Conservation (phyloP, 2,888 invertebrate species). For the Agrochola litura region DNA sequence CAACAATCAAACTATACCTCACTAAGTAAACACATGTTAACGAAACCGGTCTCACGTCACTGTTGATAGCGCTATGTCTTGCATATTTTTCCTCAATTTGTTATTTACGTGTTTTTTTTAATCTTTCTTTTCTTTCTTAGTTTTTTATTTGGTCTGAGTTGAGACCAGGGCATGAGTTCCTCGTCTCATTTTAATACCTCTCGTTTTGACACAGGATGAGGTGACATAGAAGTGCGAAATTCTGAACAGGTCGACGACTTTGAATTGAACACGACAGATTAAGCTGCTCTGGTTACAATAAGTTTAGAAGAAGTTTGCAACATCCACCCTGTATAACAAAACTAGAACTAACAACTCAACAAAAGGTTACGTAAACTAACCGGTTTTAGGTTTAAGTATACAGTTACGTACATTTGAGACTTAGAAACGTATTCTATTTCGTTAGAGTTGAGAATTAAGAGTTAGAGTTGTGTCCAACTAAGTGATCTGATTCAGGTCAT, state of each 20-base stretch:
- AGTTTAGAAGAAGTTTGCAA: neutral
- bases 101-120: no score
- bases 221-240: neutral
- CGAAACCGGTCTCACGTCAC: no score
- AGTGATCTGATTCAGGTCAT: no score
- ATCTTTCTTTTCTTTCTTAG: no score
- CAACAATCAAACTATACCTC: no score
- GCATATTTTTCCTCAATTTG: no score
- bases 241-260: neutral
- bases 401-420: slow-evolving; percentile 52
- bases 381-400: slow-evolving; percentile 48
- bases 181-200: neutral
- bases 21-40: no score
- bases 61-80: no score
- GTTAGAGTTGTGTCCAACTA: slow-evolving; percentile 21
- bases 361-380: slow-evolving; percentile 56
- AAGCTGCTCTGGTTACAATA: neutral
- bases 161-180: neutral
- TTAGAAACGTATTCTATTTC: slow-evolving; percentile 44
- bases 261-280: neutral
- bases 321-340: slow-evolving; percentile 40
- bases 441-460: slow-evolving; percentile 17
- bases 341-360: slow-evolving; percentile 48
- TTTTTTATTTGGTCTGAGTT: no score
- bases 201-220: neutral